Conservation (phyloP, 2,888 invertebrate genomes). For the Agapostemon virescens region DNA sequence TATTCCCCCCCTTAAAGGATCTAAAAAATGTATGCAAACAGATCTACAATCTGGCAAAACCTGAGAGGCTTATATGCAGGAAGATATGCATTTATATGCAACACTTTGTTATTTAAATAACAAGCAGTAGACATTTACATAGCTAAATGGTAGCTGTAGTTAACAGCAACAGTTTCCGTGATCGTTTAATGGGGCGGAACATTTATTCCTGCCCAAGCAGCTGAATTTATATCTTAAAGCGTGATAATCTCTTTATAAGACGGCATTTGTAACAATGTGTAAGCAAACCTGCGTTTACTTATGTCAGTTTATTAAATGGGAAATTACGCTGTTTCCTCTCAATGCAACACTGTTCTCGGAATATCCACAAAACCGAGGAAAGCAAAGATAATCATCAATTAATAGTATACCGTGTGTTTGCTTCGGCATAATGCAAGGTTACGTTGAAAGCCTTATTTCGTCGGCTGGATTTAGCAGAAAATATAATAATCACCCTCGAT, state of each 20-base stretch:
- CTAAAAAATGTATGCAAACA: background rate
- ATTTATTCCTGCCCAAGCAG: too few species aligned
- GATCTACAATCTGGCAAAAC: background rate
- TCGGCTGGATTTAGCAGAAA: background rate
- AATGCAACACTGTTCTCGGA: slow-evolving; percentile 4
- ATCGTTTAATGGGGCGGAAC: background rate
- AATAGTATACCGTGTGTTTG: background rate
- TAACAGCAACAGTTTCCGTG: background rate
- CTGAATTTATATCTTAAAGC: too few species aligned
- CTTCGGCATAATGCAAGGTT: background rate
- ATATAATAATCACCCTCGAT: background rate
- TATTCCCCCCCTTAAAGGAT: too few species aligned
- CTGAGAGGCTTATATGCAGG: background rate
- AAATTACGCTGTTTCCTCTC: slow-evolving; percentile 3
- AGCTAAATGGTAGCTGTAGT: background rate
- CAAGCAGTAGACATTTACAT: background rate
- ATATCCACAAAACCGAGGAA: background rate
- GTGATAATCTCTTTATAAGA: background rate
- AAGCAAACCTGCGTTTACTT: background rate
- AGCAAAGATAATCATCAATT: slow-evolving; percentile 11
- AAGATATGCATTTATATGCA: background rate
- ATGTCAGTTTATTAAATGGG: background rate
- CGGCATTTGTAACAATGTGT: background rate
- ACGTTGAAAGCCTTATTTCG: background rate
- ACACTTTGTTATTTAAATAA: background rate